Evolutionary conservation across 2,797 vertebrate species (phyloP), one percentile per base, ranked within the genome.

Genomic region (Tapera naevia): DNA sequence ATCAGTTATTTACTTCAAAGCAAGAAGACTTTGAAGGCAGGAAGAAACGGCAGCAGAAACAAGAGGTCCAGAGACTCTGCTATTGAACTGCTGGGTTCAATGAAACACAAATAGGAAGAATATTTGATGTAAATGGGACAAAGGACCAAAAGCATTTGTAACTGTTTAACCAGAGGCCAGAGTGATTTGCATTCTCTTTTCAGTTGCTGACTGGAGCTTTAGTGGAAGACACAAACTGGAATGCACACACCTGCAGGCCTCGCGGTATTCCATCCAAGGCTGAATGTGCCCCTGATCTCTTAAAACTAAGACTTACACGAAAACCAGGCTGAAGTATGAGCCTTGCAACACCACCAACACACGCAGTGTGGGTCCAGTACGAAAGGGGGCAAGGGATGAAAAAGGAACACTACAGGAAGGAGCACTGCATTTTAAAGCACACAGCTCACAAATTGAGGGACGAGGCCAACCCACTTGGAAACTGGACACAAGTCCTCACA

Each of bases 1-100:
- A 95, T 86, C 43, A 33, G 95, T 88, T 95, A 96, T 97, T 96
- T 95, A 95, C 95, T 97, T 97, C 94, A 94, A 96, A 97, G 85
- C 71, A 48, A 94, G 91, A 93, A 90, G 76, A 95, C 80, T 97
- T 81, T 83, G 82, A 89, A 91, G 50, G 74, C 78, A 95, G 93
- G 64, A 91, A 48, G 88, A 90, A 93, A 66, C 6, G 56, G 80
- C 64, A 95, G 72, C 74, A 94, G 92, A 50, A 94, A 61, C 48
- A 51, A n/a, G 37, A 90, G 70, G 92, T 93, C 95, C 93, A 85
- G 94, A 93, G 41, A 79, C 71, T 79, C 76, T 61, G 71, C 93
- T 88, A 78, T 58, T 89, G 62, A 93, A 94, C 85, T 94, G 80
- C 53, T 72, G 87, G 54, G 67, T 79, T 97, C 97, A 94, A 95